Conservation (phyloP, 2,113 vertebrate species). For the Mus musculus region GRCm39 chr9:75206501-75207000, state of each 20-base stretch:
- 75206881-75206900: background rate
- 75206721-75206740: background rate
- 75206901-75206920: background rate
- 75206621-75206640: background rate
- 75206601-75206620: background rate
- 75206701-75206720: slow-evolving; percentile 28
- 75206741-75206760: background rate
- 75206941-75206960: background rate
- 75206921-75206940: background rate
- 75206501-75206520: background rate
- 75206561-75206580: background rate
- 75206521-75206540: background rate
- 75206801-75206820: background rate
- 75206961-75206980: too few relatives aligned
- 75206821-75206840: background rate
- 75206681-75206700: background rate
- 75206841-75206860: background rate
- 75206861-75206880: accelerated
- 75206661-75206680: slow-evolving; percentile 15
- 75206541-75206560: background rate
- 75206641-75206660: background rate
- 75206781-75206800: background rate
- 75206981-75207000: too few relatives aligned
- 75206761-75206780: background rate
- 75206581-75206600: background rate